Evolutionary conservation across 1,140 invertebrate species (phyloP), one percentile per base, ranked within the genome.

Genomic region (Zophobas morio): DNA sequence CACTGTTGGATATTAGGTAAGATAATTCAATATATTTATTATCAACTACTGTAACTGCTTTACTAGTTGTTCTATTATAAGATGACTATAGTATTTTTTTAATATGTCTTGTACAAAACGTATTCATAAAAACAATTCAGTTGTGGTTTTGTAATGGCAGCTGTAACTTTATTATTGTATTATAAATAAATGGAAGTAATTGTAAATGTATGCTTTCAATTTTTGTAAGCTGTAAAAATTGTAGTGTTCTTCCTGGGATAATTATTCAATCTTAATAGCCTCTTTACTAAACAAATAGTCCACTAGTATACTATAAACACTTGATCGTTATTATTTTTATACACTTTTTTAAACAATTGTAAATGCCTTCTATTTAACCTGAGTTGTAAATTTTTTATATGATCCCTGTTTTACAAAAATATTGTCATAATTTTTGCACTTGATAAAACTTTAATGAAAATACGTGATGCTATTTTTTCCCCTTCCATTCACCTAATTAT

Each of bases 391-490:
- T 79, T 79, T 79, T 79, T 79, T 76, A 79, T 79, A 79, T 75
- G 75, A 74, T 74, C 73, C 75, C 75, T 79, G 75, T 70, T 79
- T 79, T 79, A 76, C 47, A 77, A 71, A 76, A 75, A 79, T 77
- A 79, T 77, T 79, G 75, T 79, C 78, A 79, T 79, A 79, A 76
- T 79, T 79, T 79, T 79, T 79, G 78, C 78, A 79, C 78, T 75
- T 75, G 57, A 79, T 79, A 79, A 79, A 78, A 77, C 71, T 77
- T 72, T 77, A 74, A 79, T 77, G 70, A 79, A 72, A 71, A 71
- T 46, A 66, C 35, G 4, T n/a, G 2, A 20, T 20, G 49, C 4
- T 46, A 46, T 46, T 46, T 8, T 46, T 46, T 46, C 42, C 42
- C 42, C 42, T 46, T 46, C 42, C 42, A 8, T 8, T 46, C 3